Evolutionary conservation across 2,888 invertebrate genomes (phyloP).

Genomic region (Sphaerolaimus hirsutus): DNA sequence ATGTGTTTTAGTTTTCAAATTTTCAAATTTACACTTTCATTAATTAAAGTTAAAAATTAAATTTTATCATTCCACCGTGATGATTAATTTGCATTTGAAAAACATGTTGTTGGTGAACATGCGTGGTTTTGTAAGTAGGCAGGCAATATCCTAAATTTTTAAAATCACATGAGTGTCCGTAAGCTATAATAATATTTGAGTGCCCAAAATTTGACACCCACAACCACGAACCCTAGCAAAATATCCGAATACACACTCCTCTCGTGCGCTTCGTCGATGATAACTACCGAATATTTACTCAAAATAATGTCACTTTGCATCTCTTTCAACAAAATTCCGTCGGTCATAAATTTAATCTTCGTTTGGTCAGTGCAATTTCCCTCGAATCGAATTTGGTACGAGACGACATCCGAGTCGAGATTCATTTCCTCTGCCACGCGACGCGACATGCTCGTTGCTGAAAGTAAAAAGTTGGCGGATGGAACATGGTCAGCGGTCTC

Average conservation of each 20-base stretch:
- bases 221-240: slow-evolving; percentile 54
- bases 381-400: slow-evolving; percentile 80
- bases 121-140: too few relatives aligned
- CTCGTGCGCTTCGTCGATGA: slow-evolving; percentile 93
- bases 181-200: background rate
- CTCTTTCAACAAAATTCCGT: slow-evolving; percentile 76
- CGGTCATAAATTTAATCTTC: slow-evolving; percentile 93
- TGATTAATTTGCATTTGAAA: too few relatives aligned
- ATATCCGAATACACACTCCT: slow-evolving; percentile 86
- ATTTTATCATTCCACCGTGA: too few relatives aligned
- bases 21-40: too few relatives aligned
- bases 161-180: too few relatives aligned
- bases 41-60: too few relatives aligned
- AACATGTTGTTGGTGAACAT: too few relatives aligned
- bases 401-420: slow-evolving; percentile 44
- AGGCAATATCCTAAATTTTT: too few relatives aligned
- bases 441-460: slow-evolving; percentile 79
- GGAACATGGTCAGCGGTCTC: too few relatives aligned
- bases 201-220: too few relatives aligned
- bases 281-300: slow-evolving; percentile 45
- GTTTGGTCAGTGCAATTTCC: slow-evolving; percentile 61
- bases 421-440: slow-evolving; percentile 73
- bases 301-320: slow-evolving; percentile 37
- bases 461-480: too few relatives aligned
- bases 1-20: too few relatives aligned